Conservation (phyloP, 2,113 vertebrate species). For the Toxotes chatareus region DNA sequence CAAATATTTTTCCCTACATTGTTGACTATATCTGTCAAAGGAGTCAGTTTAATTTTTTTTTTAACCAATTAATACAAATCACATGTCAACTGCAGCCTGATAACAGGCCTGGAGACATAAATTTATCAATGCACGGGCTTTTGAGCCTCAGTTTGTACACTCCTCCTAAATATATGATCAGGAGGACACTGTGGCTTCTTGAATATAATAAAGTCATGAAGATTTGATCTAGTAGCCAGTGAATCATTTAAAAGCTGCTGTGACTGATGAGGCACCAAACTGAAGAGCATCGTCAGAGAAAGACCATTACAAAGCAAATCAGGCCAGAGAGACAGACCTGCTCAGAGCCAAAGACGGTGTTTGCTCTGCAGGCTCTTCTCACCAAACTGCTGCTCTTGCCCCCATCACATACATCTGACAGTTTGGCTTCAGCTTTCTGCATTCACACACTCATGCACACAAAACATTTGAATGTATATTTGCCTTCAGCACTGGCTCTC, state of each 20-base stretch:
- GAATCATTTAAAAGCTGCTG: not conserved
- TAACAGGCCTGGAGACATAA: not conserved
- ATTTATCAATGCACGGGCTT: not conserved
- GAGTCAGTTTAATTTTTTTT: not conserved
- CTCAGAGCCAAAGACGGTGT: constrained; percentile 35
- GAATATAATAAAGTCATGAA: not conserved
- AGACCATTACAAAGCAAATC: constrained; percentile 15
- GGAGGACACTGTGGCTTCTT: too few relatives aligned
- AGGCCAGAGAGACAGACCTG: constrained; percentile 4
- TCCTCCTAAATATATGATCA: not conserved
- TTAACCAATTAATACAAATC: not conserved
- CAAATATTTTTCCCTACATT: not conserved
- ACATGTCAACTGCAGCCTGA: not conserved
- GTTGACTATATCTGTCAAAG: not conserved
- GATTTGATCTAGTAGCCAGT: not conserved
- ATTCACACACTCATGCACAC: constrained; percentile 40
- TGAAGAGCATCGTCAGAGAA: not conserved
- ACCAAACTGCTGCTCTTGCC: constrained; percentile 75
- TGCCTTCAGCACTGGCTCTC: constrained; percentile 33
- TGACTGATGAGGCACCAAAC: constrained; percentile 7
- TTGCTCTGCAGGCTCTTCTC: constrained; percentile 77
- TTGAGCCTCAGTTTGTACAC: not conserved
- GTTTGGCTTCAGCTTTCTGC: constrained; percentile 71
- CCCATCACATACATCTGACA: constrained; percentile 62
- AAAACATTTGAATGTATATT: constrained; percentile 50